Percentiles rank a stretch among this genome's conserved stretches.
phyloP scores from a whole-genome alignment of 1,140 invertebrate genomes.

The Araneus ventricosus region DNA sequence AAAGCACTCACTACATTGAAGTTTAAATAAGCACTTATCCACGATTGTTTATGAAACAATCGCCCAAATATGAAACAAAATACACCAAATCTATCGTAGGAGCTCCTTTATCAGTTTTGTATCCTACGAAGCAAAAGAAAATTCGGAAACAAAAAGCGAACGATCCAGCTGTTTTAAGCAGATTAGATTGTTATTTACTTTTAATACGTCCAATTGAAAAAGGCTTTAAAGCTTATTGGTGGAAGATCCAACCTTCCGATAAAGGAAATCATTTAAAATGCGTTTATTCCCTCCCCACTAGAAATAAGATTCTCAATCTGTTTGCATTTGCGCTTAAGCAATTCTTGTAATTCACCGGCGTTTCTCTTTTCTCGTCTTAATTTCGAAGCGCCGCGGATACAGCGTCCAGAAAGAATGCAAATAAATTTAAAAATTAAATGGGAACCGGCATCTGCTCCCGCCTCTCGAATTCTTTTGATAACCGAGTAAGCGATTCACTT shows the following conservation, averaged over 20 bases:
- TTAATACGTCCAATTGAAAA: constrained; percentile 44
- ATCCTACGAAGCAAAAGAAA: neutral
- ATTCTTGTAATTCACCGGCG: neutral
- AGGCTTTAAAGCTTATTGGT: constrained; percentile 25
- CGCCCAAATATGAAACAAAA: constrained; percentile 15
- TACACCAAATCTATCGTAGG: neutral
- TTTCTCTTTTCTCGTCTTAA: neutral
- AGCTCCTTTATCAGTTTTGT: neutral
- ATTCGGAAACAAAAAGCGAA: constrained; percentile 3
- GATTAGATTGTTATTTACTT: constrained; percentile 61
- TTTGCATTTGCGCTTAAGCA: constrained; percentile 43
- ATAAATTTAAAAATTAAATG: constrained; percentile 41
- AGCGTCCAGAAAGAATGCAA: neutral
- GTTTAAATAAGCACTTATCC: neutral
- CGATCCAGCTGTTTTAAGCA: constrained; percentile 30
- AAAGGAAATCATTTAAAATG: constrained; percentile 59
- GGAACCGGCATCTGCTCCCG: constrained; percentile 8
- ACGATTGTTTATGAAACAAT: neutral
- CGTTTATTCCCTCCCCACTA: neutral
- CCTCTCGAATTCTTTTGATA: constrained; percentile 10
- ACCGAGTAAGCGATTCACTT: neutral
- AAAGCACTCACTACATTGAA: neutral
- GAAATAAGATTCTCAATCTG: constrained; percentile 38
- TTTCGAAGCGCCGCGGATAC: neutral
- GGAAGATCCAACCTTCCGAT: constrained; percentile 18